These are phyloP conservation scores for Meloe dianella DNA, from an alignment of 2,888 invertebrate species.

Conservation along the genomic window DNA sequence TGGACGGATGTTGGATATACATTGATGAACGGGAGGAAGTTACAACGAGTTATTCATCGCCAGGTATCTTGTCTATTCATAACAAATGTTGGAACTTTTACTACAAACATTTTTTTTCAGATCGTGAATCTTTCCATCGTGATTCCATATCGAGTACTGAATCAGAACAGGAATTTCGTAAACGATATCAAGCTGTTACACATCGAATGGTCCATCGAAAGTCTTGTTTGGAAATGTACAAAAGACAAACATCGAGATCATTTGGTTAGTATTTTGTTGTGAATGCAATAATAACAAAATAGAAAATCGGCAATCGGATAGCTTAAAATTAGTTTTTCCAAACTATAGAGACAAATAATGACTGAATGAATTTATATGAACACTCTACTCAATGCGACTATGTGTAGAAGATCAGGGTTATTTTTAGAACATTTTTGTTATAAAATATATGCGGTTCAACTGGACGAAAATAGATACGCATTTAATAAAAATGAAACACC, in stretches of 20 bases:
- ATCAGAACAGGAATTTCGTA: conserved; percentile 85
- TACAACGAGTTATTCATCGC: conserved; percentile 61
- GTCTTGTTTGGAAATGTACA: conserved; percentile 89
- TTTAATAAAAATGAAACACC: conserved; percentile 15
- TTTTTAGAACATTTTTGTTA: conserved; percentile 10
- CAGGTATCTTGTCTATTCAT: too few species aligned
- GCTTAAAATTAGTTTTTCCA: neutral
- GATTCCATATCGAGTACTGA: conserved; percentile 69
- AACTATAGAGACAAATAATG: neutral
- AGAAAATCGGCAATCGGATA: neutral
- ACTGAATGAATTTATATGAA: conserved; percentile 5
- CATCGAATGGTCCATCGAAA: conserved; percentile 89
- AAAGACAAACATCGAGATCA: conserved; percentile 79
- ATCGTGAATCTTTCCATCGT: conserved; percentile 58
- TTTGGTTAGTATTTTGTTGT: conserved; percentile 76
- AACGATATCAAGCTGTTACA: conserved; percentile 84
- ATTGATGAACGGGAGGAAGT: conserved; percentile 76
- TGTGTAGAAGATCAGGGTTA: conserved; percentile 9
- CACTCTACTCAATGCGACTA: too few species aligned
- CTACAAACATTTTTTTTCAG: conserved; percentile 20
- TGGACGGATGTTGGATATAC: conserved; percentile 75
- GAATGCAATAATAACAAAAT: too few species aligned
- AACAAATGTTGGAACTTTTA: too few species aligned
- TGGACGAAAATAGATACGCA: conserved; percentile 7
- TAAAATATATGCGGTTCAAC: neutral